phyloP scores from a whole-genome alignment of 2,797 vertebrate species.

The Tokudaia tokunoshimensis region DNA sequence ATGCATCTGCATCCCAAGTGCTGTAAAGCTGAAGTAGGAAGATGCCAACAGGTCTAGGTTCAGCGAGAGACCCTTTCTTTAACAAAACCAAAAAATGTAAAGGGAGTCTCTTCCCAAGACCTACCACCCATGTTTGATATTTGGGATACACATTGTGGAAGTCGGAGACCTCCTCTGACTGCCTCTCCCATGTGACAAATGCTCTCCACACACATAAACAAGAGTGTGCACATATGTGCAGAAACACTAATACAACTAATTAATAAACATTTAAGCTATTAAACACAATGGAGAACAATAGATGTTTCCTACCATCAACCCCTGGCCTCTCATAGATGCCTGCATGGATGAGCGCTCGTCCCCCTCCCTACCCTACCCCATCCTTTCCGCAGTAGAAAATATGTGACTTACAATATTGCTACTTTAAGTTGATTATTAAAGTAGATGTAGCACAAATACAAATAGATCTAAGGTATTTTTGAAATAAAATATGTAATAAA shows the following conservation, averaged over 20 bases:
- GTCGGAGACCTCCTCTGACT: background rate
- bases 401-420: background rate
- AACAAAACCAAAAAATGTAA: background rate
- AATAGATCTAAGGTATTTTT: conserved; percentile 46
- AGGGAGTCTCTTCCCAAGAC: background rate
- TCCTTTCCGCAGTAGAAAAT: background rate
- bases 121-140: background rate
- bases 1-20: background rate
- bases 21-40: background rate
- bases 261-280: background rate
- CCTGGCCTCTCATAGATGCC: background rate
- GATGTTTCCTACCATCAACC: background rate
- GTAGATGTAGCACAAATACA: background rate
- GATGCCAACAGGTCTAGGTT: background rate
- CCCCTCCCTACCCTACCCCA: too few relatives aligned
- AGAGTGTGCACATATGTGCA: background rate
- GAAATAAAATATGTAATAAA: conserved; percentile 47
- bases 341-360: too few relatives aligned
- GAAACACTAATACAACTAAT: background rate
- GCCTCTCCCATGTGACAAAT: background rate
- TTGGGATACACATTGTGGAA: too few relatives aligned
- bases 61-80: background rate
- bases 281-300: background rate
- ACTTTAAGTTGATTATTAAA: conserved; percentile 35
- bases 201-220: background rate